Conservation (phyloP, 2,888 invertebrate genomes). For the Allygus modestus region DNA sequence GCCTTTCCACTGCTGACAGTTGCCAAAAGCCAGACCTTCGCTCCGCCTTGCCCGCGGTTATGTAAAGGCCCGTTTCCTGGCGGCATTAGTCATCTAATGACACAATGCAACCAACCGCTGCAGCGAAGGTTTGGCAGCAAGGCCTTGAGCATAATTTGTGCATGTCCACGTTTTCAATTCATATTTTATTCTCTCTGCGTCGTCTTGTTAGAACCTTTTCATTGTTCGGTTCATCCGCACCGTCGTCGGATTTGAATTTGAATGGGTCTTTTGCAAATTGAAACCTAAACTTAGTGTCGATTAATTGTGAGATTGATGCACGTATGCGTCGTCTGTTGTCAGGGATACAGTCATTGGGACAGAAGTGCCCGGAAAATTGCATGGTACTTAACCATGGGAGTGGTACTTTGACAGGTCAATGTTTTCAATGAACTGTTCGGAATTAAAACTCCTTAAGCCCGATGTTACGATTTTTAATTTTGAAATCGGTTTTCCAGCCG, state of each 20-base stretch:
- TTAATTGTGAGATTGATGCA: no score
- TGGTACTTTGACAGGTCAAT: no score
- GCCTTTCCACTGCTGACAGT: background rate
- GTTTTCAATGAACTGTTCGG: no score
- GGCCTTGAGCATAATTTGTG: constrained; percentile 33
- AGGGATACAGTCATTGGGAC: no score
- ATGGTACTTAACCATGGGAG: no score
- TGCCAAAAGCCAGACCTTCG: constrained; percentile 16
- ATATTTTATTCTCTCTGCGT: background rate
- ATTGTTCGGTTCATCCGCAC: constrained; percentile 35
- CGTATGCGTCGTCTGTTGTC: no score
- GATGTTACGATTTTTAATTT: no score
- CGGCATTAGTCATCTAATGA: constrained; percentile 16
- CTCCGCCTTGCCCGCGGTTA: constrained; percentile 4
- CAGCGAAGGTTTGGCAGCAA: background rate
- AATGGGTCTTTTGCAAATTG: background rate
- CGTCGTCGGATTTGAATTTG: constrained; percentile 9
- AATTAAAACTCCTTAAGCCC: no score
- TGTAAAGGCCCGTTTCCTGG: constrained; percentile 17
- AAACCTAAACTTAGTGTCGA: no score
- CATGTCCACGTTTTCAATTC: constrained; percentile 31
- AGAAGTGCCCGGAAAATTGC: no score
- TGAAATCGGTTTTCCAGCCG: no score
- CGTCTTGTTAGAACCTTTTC: constrained; percentile 9
- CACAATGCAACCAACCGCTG: background rate